These are phyloP conservation scores for Loris lydekkerianus DNA, from an alignment of 2,797 vertebrate genomes.

Conservation along the genomic window DNA sequence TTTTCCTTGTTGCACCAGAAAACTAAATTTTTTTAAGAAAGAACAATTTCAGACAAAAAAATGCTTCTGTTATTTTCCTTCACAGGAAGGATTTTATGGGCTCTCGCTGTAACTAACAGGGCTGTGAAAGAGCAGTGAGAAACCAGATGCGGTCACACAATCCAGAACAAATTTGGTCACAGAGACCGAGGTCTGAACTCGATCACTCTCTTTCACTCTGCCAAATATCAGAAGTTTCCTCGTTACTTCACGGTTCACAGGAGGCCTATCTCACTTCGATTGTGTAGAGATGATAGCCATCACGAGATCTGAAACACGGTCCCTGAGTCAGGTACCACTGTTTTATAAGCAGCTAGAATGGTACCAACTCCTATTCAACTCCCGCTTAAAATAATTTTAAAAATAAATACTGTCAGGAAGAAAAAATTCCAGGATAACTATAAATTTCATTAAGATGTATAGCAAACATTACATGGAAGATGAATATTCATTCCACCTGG, in stretches of 20 bases:
- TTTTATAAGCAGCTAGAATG: conserved; percentile 49
- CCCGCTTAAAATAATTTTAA: conserved; percentile 68
- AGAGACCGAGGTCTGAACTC: neutral
- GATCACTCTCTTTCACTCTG: conserved; percentile 36
- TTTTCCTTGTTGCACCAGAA: neutral
- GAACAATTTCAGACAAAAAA: conserved; percentile 63
- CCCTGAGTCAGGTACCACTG: neutral
- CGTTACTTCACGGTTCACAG: neutral
- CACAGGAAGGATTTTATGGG: conserved; percentile 68
- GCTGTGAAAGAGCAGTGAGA: conserved; percentile 46
- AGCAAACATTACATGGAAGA: conserved; percentile 68
- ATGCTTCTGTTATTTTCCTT: conserved; percentile 68
- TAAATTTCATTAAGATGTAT: conserved; percentile 71
- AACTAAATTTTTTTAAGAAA: neutral
- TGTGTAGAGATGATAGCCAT: neutral
- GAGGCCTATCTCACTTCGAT: conserved; percentile 13
- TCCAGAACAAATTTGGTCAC: conserved; percentile 77
- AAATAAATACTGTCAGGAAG: conserved; percentile 74
- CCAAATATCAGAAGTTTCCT: conserved; percentile 49
- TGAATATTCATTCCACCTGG: conserved; percentile 73
- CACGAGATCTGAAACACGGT: conserved; percentile 56
- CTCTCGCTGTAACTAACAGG: conserved; percentile 56
- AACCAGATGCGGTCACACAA: conserved; percentile 64
- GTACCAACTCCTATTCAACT: conserved; percentile 44
- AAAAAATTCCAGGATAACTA: conserved; percentile 58